Evolutionary conservation across 1,140 invertebrate species (phyloP).

Genomic region (Coelopa frigida): DNA sequence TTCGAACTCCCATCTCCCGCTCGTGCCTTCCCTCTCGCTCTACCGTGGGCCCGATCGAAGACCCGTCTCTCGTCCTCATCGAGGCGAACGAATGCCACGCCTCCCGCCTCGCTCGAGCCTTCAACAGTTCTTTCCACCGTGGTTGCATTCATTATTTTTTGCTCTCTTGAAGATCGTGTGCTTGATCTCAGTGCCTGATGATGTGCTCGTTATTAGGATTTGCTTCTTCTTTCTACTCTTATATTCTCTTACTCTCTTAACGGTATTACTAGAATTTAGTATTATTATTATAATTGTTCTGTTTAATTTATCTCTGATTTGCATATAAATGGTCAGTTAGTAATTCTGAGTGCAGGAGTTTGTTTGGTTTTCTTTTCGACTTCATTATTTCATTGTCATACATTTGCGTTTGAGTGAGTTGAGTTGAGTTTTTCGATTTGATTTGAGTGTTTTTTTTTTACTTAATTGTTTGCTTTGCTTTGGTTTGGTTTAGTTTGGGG

Average conservation of each 20-base stretch:
- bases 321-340: constrained; percentile 2
- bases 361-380: constrained; percentile 1
- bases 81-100: no score
- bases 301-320: background rate
- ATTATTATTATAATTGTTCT: background rate
- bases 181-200: no score
- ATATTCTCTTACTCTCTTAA: background rate
- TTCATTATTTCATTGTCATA: constrained; percentile 7
- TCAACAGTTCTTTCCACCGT: no score
- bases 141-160: no score
- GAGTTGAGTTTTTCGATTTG: constrained; percentile 15
- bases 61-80: no score
- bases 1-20: no score
- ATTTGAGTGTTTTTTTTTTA: constrained; percentile 17
- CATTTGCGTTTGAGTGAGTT: constrained; percentile 13
- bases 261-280: background rate
- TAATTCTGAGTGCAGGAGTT: constrained; percentile 4
- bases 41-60: no score
- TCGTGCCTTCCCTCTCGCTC: no score
- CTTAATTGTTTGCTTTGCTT: constrained; percentile 15
- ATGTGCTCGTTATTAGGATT: no score
- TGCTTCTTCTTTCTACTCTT: background rate
- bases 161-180: no score
- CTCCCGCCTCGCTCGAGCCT: no score
- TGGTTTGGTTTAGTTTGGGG: constrained; percentile 6